Base-by-base conservation (phyloP, 2,888 invertebrate genomes). In the Troglohyphantes excavatus region DNA sequence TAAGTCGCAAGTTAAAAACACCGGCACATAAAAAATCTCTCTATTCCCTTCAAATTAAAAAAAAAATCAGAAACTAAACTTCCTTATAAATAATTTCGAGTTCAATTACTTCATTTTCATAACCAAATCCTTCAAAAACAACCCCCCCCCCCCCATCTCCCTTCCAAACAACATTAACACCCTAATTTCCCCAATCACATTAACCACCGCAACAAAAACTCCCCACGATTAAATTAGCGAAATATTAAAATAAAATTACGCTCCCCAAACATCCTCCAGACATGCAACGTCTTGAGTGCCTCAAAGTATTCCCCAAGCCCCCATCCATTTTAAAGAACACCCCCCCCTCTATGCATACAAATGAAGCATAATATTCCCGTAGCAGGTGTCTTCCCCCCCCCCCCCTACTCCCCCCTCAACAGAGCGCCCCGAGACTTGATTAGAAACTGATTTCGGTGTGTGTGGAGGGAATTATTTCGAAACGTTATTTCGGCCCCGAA, bases 401-500 rank as follows among this genome's bases (percentile, higher is more conserved):
- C 46, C 23, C 21, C 3, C 39, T n/a, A n/a, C 33, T 9, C 9
- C 26, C 53, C 53, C 73, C 53, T 27, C 29, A 1, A 13, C 26
- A 46, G 23, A 46, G 23, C 29, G 23, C 43, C 73, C 26, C 23
- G 7, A 59, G 67, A 85, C 33, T 85, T 85, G 76, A 85, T 85
- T 85, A 68, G 68, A 68, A 85, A 85, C 76, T 68, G 85, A 85
- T 85, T 76, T 76, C 13, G 21, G 19, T 5, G 27, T 7, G 70
- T 19, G 43, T n/a, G n/a, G n/a, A n/a, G 19, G 46, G 33, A 85
- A 76, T 85, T 68, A 76, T 85, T 85, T 76, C 68, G 76, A 85
- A 85, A 76, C 68, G 67, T 85, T 85, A 85, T 75, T 84, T 75
- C n/a, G 39, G 19, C 65, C n/a, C 29, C 2, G 33, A 78, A n/a